Evolutionary conservation across 2,113 vertebrate genomes (phyloP).

Genomic region (Sardina pilchardus): DNA sequence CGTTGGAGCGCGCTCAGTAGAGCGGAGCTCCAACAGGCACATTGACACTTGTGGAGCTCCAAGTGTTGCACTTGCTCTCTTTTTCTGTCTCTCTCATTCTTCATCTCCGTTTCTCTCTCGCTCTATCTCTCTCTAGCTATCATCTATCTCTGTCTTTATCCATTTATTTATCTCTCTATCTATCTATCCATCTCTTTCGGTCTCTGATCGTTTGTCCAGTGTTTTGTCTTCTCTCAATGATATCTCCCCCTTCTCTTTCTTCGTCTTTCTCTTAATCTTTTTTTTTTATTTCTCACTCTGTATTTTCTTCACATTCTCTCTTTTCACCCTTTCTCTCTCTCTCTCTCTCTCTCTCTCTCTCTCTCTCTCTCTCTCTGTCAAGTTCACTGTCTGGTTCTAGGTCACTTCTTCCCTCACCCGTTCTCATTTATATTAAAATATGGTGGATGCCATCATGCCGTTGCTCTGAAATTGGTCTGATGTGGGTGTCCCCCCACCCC

Average conservation of each 20-base stretch:
- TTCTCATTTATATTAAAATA: conserved; percentile 83
- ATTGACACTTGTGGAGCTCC: conserved; percentile 1
- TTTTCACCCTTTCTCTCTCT: conserved; percentile 42
- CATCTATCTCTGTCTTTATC: too few species aligned
- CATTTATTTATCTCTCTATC: too few species aligned
- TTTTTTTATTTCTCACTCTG: not conserved
- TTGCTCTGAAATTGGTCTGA: conserved; percentile 81
- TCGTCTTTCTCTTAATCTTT: not conserved
- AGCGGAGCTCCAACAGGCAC: not conserved
- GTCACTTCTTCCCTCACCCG: conserved; percentile 71
- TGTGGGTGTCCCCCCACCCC: conserved; percentile 72
- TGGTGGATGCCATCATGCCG: conserved; percentile 82
- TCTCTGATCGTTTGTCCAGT: not conserved
- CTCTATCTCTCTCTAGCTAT: conserved; percentile 35
- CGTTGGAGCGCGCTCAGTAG: not conserved
- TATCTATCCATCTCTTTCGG: not conserved
- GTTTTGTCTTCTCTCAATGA: too few species aligned
- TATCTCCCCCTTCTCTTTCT: not conserved
- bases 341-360: conserved; percentile 7
- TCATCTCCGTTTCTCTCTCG: conserved; percentile 59
- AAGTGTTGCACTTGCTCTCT: conserved; percentile 44
- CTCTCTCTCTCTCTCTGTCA: conserved; percentile 5
- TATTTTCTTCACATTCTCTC: not conserved
- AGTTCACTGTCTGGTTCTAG: conserved; percentile 36
- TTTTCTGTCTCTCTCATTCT: conserved; percentile 58